These are phyloP conservation scores for Sesia apiformis DNA, from an alignment of 2,888 invertebrate species.

Conservation along the genomic window DNA sequence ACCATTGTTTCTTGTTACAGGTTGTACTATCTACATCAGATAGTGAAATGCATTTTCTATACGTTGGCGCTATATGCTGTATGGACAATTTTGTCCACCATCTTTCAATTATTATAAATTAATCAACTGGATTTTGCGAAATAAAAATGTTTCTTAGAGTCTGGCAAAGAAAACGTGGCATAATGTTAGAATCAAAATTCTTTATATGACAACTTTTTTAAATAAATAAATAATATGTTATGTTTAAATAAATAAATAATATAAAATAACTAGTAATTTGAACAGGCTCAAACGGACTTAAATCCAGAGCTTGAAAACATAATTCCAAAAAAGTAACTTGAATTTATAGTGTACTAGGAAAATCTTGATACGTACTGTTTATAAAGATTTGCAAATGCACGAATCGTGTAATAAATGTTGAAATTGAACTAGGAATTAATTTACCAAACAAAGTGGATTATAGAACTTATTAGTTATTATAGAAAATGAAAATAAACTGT, in stretches of 20 bases:
- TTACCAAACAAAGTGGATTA: no score
- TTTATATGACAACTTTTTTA: neutral
- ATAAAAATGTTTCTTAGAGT: no score
- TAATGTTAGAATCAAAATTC: neutral
- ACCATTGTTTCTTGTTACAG: slow-evolving; percentile 41
- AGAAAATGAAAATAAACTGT: no score
- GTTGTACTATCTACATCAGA: slow-evolving; percentile 69
- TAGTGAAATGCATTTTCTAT: slow-evolving; percentile 46
- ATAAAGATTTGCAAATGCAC: no score
- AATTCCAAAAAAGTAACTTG: no score
- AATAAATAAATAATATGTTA: neutral
- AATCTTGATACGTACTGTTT: no score
- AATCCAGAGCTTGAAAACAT: no score
- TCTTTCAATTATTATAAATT: slow-evolving; percentile 14
- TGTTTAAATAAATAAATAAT: neutral
- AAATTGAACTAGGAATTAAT: no score
- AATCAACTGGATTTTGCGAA: neutral
- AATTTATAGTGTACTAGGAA: no score
- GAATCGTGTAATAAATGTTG: no score
- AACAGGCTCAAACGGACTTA: neutral
- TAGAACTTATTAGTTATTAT: no score
- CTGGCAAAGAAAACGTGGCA: neutral
- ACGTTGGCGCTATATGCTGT: slow-evolving; percentile 43
- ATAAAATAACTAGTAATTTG: neutral
- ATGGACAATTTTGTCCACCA: slow-evolving; percentile 44